Conservation (phyloP, 2,888 invertebrate genomes). For the Formica aserva region DNA sequence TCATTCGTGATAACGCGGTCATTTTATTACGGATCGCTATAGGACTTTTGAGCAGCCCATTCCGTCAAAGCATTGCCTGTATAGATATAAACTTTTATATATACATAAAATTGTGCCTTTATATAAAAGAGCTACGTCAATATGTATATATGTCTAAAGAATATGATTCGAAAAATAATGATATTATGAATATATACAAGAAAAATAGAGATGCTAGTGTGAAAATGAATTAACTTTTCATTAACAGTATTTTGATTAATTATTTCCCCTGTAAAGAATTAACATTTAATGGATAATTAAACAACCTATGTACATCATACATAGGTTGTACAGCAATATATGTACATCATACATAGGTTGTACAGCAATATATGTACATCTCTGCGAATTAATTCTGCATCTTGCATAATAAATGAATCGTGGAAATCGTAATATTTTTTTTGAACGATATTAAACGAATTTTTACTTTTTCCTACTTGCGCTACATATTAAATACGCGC, state of each 20-base stretch:
- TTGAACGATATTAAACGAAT: constrained; percentile 31
- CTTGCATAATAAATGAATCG: constrained; percentile 12
- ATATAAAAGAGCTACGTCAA: background rate
- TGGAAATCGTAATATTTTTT: constrained; percentile 17
- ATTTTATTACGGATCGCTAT: constrained; percentile 18
- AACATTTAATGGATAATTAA: constrained; percentile 7
- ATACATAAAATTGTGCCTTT: background rate
- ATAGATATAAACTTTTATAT: background rate
- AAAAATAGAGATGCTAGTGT: background rate
- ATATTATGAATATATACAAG: background rate
- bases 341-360: background rate
- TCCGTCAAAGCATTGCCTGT: background rate
- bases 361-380: background rate
- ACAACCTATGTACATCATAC: background rate
- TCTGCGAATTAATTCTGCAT: constrained; percentile 33
- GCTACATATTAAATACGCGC: constrained; percentile 25
- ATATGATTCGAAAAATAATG: background rate
- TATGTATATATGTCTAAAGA: background rate
- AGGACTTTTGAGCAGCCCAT: background rate
- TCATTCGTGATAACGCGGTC: constrained; percentile 25
- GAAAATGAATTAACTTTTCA: background rate
- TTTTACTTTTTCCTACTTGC: constrained; percentile 16
- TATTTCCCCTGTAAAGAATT: background rate
- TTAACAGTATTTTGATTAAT: background rate
- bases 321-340: background rate